Conservation (phyloP, 2,888 invertebrate genomes). For the Thelaira solivaga region DNA sequence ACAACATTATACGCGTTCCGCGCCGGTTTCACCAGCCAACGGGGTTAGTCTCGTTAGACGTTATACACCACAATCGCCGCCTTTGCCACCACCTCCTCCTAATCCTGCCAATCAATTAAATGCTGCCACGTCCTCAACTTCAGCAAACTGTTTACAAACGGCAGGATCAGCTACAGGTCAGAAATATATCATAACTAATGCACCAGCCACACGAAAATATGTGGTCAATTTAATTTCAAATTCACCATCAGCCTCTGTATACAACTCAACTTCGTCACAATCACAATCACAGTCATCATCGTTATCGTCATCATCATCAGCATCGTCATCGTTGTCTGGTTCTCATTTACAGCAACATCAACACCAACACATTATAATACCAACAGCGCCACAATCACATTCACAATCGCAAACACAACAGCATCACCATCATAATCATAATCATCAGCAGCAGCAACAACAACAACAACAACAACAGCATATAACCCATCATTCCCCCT, state of each 20-base stretch:
- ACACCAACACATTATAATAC: constrained; percentile 65
- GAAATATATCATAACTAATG: constrained; percentile 64
- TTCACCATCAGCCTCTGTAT: constrained; percentile 59
- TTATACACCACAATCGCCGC: constrained; percentile 66
- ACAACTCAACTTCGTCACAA: constrained; percentile 18
- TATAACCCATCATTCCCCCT: constrained; percentile 25
- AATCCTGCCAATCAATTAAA: constrained; percentile 39
- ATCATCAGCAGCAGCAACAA: too few species aligned
- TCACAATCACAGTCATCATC: constrained; percentile 54
- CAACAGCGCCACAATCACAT: constrained; percentile 53
- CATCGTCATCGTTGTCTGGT: constrained; percentile 29
- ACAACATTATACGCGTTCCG: constrained; percentile 71
- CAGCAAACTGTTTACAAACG: constrained; percentile 40
- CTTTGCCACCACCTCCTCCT: constrained; percentile 58
- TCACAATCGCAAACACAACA: too few species aligned
- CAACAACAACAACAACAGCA: constrained; percentile 31
- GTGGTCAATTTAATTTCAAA: constrained; percentile 75
- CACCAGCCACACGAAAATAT: constrained; percentile 70
- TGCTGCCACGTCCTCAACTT: constrained; percentile 62
- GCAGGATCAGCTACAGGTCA: constrained; percentile 60
- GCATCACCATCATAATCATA: constrained; percentile 61
- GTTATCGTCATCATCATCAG: constrained; percentile 36
- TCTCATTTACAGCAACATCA: constrained; percentile 47
- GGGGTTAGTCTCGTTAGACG: constrained; percentile 66
- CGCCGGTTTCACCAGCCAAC: constrained; percentile 69